Base-by-base conservation (phyloP, 1,140 invertebrate genomes). In the Palaemon carinicauda region DNA sequence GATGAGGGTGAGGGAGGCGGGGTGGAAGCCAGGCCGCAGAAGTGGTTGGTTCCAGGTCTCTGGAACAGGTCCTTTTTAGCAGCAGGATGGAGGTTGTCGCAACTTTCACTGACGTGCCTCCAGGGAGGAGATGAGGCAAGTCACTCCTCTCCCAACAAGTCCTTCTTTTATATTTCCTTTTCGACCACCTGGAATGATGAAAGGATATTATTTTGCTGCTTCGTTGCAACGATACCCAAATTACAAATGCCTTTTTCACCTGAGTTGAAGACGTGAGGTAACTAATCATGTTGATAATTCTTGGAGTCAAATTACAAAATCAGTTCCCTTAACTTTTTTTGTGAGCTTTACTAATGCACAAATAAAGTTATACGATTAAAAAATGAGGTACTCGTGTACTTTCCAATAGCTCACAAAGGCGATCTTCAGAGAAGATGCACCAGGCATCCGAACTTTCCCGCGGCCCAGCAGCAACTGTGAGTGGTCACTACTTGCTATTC, bases 401-500 rank as follows among this genome's bases (percentile, higher is more conserved):
- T 77, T 21, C 52, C 73, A 71, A 83, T 83, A 73, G 73, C 73
- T 52, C 56, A 27, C 71, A 9, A n/a, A 29, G n/a, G 73, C 74
- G 82, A 73, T 75, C 71, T 29, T 10, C 52, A 54, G 52, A 17
- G 71, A 41, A 41, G 52, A 51, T n/a, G 73, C 71, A 52, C 71
- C 33, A 33, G 29, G 69, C 84, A 86, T 24, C 77, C 84, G 24
- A 50, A 50, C 78, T 73, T 75, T 41, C 31, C 50, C 21, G 78
- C 77, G 60, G 84, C 60, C 51, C 65, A 50, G 50, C 29, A 74
- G 69, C 65, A 52, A 86, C 84, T 86, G 84, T 19, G 65, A 73
- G 84, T 86, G 84, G 84, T 80, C 77, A 86, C 84, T 86, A 86
- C 84, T 86, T 86, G 77, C 77, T 86, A 86, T 86, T 86, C 84